Evolutionary conservation across 2,888 invertebrate species (phyloP).

Genomic region (Agriopis aurantiaria): DNA sequence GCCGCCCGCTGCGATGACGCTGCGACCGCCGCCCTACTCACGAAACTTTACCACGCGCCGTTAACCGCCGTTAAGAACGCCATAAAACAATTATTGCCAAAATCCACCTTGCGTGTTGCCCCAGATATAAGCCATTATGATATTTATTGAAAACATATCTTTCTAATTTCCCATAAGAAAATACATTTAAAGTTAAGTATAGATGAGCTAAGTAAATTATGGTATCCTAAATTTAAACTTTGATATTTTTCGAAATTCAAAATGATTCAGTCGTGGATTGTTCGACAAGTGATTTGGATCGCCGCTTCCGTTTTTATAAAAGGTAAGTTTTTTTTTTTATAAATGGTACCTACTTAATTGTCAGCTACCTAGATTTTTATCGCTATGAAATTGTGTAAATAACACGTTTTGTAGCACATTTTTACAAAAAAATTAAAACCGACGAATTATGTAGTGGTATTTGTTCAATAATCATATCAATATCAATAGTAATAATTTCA

Average conservation of each 20-base stretch:
- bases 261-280: constrained; percentile 57
- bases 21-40: constrained; percentile 46
- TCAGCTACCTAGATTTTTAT: too few species aligned
- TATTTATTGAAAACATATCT: constrained; percentile 17
- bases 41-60: constrained; percentile 68
- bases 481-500: too few species aligned
- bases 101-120: constrained; percentile 37
- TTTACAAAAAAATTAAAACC: too few species aligned
- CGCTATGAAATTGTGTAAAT: too few species aligned
- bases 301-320: constrained; percentile 63
- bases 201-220: constrained; percentile 1
- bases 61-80: constrained; percentile 72
- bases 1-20: constrained; percentile 60
- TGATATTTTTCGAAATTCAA: constrained; percentile 47
- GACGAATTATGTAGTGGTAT: too few species aligned
- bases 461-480: too few species aligned
- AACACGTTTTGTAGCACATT: too few species aligned
- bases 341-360: too few species aligned
- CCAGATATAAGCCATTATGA: constrained; percentile 30
- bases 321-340: constrained; percentile 61
- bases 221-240: constrained; percentile 46
- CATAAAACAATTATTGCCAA: constrained; percentile 61
- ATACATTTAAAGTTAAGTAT: constrained; percentile 13
- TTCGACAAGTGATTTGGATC: constrained; percentile 67
- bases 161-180: constrained; percentile 1